Evolutionary conservation across 1,140 invertebrate species (phyloP), one percentile per base, ranked within the genome.

Genomic region (Triops longicaudatus): DNA sequence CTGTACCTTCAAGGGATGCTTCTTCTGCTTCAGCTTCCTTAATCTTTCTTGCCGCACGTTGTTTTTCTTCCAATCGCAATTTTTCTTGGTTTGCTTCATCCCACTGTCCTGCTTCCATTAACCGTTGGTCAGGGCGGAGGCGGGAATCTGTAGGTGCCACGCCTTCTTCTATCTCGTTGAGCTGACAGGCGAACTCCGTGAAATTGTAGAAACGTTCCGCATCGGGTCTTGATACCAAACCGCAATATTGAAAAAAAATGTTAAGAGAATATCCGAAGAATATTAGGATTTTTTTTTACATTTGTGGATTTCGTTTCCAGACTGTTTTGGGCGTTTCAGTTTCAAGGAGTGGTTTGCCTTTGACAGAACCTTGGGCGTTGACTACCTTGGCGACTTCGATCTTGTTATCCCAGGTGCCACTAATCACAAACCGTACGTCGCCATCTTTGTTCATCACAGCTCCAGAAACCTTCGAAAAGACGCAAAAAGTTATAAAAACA

Each of bases 31-130:
- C 91, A 14, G 87, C 83, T 84, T 98, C 96, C 1, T 92, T 87
- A 79, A 87, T 82, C 78, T 92, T 87, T 72, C 94, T 86, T 72
- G 85, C 88, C 26, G 87, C 84, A 76, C 94, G 88, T 85, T 99
- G 98, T 85, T 98, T 98, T 82, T 99, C 97, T 85, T 99, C 98
- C 1, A 99, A 85, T 72, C 92, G 86, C 31, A 92, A 83, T 85
- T 99, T 99, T 82, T 94, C 91, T 17, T 88, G 84, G 86, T 99
- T 99, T 41, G 97, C 97, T 81, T 97, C 95, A 81, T 99, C 96
- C 97, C 97, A 99, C 22, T 87, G 82, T 9, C 95, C 96, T 77
- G 96, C 89, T 85, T 99, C 98, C 97, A 99, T 99, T 72, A 98
- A 88, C 73, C 96, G 89, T 86, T 99, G 97, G 89, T 99, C 97